Percentiles rank a stretch among this genome's conserved stretches.
phyloP scores from a whole-genome alignment of 2,888 invertebrate genomes.

The Ypsolopha scabrella region DNA sequence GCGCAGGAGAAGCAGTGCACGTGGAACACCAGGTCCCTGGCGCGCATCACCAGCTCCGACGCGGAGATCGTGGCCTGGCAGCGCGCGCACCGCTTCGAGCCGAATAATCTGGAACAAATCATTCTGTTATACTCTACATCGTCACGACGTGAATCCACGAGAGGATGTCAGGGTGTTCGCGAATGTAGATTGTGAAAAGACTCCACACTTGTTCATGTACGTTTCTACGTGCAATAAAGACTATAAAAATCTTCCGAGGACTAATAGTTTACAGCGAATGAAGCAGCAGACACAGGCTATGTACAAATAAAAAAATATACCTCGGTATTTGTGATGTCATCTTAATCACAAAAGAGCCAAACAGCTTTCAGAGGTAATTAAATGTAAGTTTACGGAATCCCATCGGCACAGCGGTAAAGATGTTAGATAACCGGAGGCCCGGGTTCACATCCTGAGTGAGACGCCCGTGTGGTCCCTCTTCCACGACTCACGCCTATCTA shows the following conservation, averaged over 20 bases:
- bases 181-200: too few species aligned
- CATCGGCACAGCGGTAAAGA: slow-evolving; percentile 23
- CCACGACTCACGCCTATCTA: slow-evolving; percentile 39
- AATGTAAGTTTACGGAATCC: slow-evolving; percentile 26
- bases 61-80: slow-evolving; percentile 91
- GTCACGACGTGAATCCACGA: neutral
- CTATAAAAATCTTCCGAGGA: too few species aligned
- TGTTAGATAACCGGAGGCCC: slow-evolving; percentile 33
- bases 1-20: slow-evolving; percentile 95
- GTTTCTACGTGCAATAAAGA: too few species aligned
- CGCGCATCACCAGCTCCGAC: slow-evolving; percentile 95
- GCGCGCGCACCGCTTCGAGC: slow-evolving; percentile 88
- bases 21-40: slow-evolving; percentile 93
- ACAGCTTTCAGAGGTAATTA: slow-evolving; percentile 10
- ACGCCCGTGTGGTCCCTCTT: slow-evolving; percentile 46
- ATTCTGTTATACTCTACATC: too few species aligned
- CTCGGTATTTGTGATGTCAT: neutral
- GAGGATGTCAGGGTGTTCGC: neutral
- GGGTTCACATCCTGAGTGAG: slow-evolving; percentile 44
- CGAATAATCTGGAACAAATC: slow-evolving; percentile 81
- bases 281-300: too few species aligned
- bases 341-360: neutral
- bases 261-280: too few species aligned
- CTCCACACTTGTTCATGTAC: too few species aligned
- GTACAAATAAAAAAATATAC: too few species aligned